A percentile compares a stretch with the other conserved stretches of the same genome.
These are phyloP conservation scores for Urechis unicinctus DNA, from an alignment of 2,888 invertebrate genomes.

Conservation along the genomic window DNA sequence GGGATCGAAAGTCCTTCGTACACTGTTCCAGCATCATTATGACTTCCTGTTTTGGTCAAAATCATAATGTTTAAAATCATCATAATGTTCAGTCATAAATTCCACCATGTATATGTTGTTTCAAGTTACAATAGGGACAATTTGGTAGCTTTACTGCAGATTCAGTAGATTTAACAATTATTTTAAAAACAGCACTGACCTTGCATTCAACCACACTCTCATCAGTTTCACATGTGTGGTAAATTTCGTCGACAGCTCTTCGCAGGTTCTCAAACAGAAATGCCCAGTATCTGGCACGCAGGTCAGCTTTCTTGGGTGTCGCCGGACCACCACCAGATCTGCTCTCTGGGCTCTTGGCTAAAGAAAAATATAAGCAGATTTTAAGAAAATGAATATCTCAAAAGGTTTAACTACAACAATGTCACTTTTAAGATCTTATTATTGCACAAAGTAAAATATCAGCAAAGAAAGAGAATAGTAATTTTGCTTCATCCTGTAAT, in stretches of 20 bases:
- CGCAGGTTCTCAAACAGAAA: constrained; percentile 88
- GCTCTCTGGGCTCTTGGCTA: background rate
- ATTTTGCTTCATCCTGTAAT: too few species aligned
- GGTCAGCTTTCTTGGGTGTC: constrained; percentile 55
- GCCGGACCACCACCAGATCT: background rate
- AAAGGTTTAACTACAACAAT: too few species aligned
- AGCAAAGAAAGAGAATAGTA: too few species aligned
- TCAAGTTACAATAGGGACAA: too few species aligned
- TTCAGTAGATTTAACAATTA: background rate
- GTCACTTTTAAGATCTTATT: too few species aligned
- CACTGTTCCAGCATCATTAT: constrained; percentile 90
- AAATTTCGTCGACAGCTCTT: constrained; percentile 88
- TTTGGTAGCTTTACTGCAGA: too few species aligned
- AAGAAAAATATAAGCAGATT: too few species aligned
- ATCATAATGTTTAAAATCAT: background rate
- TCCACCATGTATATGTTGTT: too few species aligned
- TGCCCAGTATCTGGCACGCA: constrained; percentile 91
- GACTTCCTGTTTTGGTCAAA: constrained; percentile 64
- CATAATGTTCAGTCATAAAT: background rate
- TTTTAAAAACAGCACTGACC: constrained; percentile 35
- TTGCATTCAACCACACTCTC: constrained; percentile 86
- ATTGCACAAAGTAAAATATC: too few species aligned
- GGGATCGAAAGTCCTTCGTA: constrained; percentile 83
- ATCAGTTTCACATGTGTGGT: constrained; percentile 90
- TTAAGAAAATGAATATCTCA: too few species aligned